Evolutionary conservation across 2,113 vertebrate species (phyloP), one percentile per base, ranked within the genome.

Genomic region (Solenodon paradoxus): DNA sequence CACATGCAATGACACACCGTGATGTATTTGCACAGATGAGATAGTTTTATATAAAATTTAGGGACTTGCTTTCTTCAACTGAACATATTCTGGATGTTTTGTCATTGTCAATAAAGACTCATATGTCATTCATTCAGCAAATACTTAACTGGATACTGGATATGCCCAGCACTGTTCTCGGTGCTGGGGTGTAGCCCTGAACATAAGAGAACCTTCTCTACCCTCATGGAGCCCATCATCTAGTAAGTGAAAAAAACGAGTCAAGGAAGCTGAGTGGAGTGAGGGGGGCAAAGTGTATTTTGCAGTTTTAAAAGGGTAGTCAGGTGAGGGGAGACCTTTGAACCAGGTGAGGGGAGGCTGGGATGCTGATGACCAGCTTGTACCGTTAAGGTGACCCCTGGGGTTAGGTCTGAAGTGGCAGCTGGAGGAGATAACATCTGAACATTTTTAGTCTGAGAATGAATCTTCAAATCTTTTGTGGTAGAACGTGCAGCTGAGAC

Each of bases 291-390:
- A 30, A 5, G 17, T 9, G 22, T 47, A 6, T 38, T 92, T 53
- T 49, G 22, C 15, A 9, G 35, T 49, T 59, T 49, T 82, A 20
- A 57, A 64, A 30, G 77, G 28, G 35, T 47, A 68, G 40, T 35
- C 35, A 0, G 28, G n/a, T 2, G 71, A 66, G 11, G n/a, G 16
- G 72, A 7, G 12, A 53, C 30, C 28, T 61, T 40, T 57, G n/a
- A 32, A n/a, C 42, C 10, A 24, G 15, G 1, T 24, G 4, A n/a
- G n/a, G n/a, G n/a, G 12, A 17, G 30, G 32, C 8, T 1, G 0
- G 5, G 24, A 10, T 47, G 20, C 69, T 63, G 26, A 64, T 32
- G 0, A 1, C 22, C 20, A 35, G 22, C 9, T 3, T 0, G 12
- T 0, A 0, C 26, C 9, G 35, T 35, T 17, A 2, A 32, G 61